Base-by-base conservation (phyloP, 2,113 vertebrate genomes). In the Atlantisia rogersi region DNA sequence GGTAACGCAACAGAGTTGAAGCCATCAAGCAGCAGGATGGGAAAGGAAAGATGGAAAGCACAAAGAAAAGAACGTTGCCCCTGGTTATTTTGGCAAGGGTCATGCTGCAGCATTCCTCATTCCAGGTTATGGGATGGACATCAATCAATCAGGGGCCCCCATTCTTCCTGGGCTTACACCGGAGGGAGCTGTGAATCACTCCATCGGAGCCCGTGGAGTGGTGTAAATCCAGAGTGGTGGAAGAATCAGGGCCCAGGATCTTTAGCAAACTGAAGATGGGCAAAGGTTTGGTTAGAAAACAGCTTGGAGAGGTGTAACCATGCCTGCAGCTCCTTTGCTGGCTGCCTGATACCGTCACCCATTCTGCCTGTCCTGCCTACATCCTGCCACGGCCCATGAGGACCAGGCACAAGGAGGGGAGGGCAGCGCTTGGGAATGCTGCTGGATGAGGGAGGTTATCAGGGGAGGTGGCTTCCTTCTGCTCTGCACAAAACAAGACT, bases 41-140 rank as follows among this genome's bases (percentile, higher is more conserved):
- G 92, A 65, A 94, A 92, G 29, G 28, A 39, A 95, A 97, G 96
- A 48, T 2, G 81, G 94, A 78, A 97, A 97, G 95, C 97, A 97
- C 97, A 98, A 95, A 95, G 92, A 40, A 96, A 97, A 95, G 67
- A 59, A 96, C 94, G 92, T 97, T 88, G 92, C 64, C 83, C 92
- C 92, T 9, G 37, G 91, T 93, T 95, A 95, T 96, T 97, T 80
- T 96, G 96, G 94, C 96, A 92, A 96, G 78, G 79, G 65, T 90
- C 97, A 98, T 97, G 96, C 97, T 96, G 96, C 92, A 68, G 94
- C 89, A 92, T 96, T 97, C 96, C 97, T 98, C 97, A 98, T 98
- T 97, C 97, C 77, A 9, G 79, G 90, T 95, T 94, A 97, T 94
- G 95, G 80, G 95, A 97, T 98, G 97, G 95, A 92, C 95, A 76